Evolutionary conservation across 2,113 vertebrate species (phyloP).

Genomic region (Leptosomus discolor): DNA sequence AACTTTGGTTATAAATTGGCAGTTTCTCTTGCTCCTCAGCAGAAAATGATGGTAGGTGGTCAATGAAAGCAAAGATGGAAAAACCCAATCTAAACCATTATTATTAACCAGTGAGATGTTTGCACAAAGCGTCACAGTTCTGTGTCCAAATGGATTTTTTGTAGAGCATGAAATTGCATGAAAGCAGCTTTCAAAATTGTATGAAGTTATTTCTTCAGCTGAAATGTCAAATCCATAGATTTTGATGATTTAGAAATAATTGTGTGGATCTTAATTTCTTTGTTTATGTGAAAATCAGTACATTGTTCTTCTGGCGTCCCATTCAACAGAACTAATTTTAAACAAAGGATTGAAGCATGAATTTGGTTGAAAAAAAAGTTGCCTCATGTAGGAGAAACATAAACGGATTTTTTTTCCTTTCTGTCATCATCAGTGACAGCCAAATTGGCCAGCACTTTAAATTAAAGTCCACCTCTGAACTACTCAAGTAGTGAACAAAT

Average conservation of each 20-base stretch:
- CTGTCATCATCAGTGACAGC: not conserved
- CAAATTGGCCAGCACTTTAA: not conserved
- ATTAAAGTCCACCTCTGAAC: conserved; percentile 6
- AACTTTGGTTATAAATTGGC: not conserved
- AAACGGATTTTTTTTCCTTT: not conserved
- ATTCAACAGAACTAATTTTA: conserved; percentile 24
- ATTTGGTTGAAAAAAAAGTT: not conserved
- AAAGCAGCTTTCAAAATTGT: conserved; percentile 57
- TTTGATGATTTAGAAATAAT: conserved; percentile 61
- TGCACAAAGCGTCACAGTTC: conserved; percentile 14
- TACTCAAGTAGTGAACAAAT: conserved; percentile 14
- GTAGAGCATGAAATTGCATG: conserved; percentile 61
- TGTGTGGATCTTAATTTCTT: conserved; percentile 43
- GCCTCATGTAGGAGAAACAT: not conserved
- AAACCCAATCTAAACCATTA: not conserved
- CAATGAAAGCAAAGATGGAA: conserved; percentile 22
- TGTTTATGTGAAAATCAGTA: conserved; percentile 12
- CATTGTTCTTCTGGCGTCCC: conserved; percentile 7
- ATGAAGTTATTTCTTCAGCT: conserved; percentile 60
- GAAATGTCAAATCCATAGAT: conserved; percentile 58
- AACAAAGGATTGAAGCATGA: not conserved
- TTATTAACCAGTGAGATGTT: not conserved
- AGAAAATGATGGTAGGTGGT: not conserved
- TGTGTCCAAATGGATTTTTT: conserved; percentile 59
- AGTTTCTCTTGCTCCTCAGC: not conserved